These are phyloP conservation scores for Calameuta pallipes DNA, from an alignment of 2,888 invertebrate species.

Conservation along the genomic window DNA sequence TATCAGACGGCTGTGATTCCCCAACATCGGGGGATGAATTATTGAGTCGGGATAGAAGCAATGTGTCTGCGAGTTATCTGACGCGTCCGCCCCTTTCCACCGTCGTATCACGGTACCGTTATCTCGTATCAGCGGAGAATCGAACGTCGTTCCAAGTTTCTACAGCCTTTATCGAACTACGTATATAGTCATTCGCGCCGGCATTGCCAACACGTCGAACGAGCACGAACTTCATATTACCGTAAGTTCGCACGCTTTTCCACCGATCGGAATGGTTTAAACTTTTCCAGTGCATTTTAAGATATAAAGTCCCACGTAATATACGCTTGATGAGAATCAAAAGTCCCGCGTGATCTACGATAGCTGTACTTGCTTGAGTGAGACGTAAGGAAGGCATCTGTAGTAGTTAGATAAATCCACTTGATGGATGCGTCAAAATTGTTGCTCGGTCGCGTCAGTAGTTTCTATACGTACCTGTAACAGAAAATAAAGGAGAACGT, in stretches of 20 bases:
- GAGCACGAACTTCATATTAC: background rate
- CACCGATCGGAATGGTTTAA: background rate
- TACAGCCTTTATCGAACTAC: background rate
- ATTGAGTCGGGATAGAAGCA: constrained; percentile 18
- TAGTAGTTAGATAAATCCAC: constrained; percentile 16
- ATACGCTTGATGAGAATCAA: background rate
- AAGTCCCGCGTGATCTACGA: background rate
- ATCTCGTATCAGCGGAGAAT: background rate
- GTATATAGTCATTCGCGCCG: background rate
- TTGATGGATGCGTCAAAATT: background rate
- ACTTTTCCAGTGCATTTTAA: background rate
- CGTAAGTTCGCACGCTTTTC: background rate
- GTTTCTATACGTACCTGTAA: constrained; percentile 28
- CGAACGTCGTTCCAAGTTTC: background rate
- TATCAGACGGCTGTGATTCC: background rate
- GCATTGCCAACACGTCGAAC: background rate
- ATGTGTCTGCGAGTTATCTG: constrained; percentile 15
- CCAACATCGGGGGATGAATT: constrained; percentile 19
- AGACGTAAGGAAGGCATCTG: background rate
- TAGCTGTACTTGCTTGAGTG: background rate
- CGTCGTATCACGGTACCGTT: background rate
- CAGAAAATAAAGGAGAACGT: constrained; percentile 22
- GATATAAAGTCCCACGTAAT: background rate
- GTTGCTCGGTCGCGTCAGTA: background rate
- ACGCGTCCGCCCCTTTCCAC: background rate